Evolutionary conservation across 1,140 invertebrate species (phyloP).

Genomic region (Leptestheria dahalacensis): DNA sequence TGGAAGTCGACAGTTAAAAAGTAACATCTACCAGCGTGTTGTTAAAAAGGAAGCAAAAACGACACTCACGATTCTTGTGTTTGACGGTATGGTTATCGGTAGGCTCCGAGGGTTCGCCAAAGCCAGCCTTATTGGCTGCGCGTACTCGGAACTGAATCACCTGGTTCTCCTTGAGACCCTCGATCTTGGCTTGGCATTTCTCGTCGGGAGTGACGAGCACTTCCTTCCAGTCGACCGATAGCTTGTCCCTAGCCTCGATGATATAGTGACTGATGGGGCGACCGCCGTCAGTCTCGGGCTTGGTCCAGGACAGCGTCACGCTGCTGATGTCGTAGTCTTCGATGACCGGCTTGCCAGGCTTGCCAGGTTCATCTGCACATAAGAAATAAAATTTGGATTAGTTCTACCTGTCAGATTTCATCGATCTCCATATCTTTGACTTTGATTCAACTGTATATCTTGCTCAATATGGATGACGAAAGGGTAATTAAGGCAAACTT

Average conservation of each 20-base stretch:
- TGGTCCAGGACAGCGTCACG: conserved; percentile 76
- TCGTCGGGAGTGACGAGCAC: conserved; percentile 61
- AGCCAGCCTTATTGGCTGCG: conserved; percentile 82
- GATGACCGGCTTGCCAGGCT: conserved; percentile 79
- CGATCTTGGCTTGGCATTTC: conserved; percentile 62
- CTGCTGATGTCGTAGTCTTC: conserved; percentile 86
- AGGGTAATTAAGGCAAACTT: too few relatives aligned
- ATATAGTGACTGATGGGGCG: conserved; percentile 87
- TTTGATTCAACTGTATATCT: too few relatives aligned
- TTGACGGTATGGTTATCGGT: conserved; percentile 86
- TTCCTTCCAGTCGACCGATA: conserved; percentile 73
- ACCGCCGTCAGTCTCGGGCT: conserved; percentile 79
- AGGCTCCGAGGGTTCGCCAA: conserved; percentile 71
- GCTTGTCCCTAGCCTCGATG: conserved; percentile 93
- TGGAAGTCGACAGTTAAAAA: neutral
- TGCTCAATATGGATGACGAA: too few relatives aligned
- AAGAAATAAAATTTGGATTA: neutral
- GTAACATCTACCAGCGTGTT: neutral
- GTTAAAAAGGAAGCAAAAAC: conserved; percentile 14
- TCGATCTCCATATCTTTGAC: too few relatives aligned
- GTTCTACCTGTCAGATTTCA: neutral
- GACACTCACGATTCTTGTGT: conserved; percentile 76
- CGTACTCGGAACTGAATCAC: conserved; percentile 82
- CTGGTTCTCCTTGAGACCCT: conserved; percentile 81
- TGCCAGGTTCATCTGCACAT: conserved; percentile 59